These are phyloP conservation scores for Malaclemys terrapin DNA, from an alignment of 2,113 vertebrate species.

Conservation along the genomic window DNA sequence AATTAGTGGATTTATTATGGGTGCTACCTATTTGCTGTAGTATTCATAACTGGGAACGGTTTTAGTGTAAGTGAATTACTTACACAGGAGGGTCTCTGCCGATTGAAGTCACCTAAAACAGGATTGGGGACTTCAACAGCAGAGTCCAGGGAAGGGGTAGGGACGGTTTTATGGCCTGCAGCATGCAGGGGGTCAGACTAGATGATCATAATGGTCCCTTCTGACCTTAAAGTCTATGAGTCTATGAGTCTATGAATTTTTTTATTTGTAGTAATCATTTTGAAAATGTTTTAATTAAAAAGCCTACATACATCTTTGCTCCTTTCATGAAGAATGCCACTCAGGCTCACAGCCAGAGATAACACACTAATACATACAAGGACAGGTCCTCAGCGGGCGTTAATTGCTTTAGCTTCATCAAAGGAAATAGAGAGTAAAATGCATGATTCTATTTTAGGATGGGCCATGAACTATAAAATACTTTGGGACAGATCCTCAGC, in stretches of 20 bases:
- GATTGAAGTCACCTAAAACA: no score
- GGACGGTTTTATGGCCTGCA: no score
- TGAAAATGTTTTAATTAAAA: fast-evolving
- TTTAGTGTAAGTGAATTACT: not conserved
- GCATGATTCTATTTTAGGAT: fast-evolving
- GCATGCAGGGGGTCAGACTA: no score
- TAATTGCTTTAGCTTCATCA: fast-evolving
- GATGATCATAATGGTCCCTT: no score
- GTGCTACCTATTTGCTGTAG: not conserved
- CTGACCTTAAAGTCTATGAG: no score
- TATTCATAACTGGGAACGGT: not conserved
- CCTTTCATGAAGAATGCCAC: not conserved
- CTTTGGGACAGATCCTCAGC: not conserved
- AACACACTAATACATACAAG: fast-evolving
- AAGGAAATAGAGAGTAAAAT: not conserved
- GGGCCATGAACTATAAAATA: not conserved
- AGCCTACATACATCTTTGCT: not conserved
- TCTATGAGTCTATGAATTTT: no score
- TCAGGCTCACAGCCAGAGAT: not conserved
- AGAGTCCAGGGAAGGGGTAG: no score
- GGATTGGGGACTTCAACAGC: no score
- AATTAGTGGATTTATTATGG: fast-evolving
- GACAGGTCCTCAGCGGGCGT: fast-evolving
- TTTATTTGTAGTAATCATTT: fast-evolving
- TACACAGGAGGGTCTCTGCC: no score